Percentiles rank a stretch among this genome's conserved stretches.
These are phyloP conservation scores for Columba guinea DNA, from an alignment of 2,797 vertebrate genomes.

Conservation along the genomic window DNA sequence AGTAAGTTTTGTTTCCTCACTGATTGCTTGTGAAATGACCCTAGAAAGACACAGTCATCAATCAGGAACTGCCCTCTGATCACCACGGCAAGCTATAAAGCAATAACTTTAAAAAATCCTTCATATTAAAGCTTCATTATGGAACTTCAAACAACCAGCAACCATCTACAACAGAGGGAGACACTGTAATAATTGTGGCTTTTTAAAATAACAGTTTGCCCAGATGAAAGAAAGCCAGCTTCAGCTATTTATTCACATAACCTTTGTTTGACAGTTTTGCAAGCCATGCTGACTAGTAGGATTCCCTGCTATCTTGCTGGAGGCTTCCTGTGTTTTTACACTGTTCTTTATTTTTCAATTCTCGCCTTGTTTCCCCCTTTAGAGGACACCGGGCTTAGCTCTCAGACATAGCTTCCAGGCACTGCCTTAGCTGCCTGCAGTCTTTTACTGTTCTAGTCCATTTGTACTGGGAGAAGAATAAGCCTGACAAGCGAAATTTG, in stretches of 20 bases:
- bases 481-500: not conserved
- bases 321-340: not conserved
- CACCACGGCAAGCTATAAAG: not conserved
- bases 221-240: not conserved
- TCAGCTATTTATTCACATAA: not conserved
- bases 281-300: not conserved
- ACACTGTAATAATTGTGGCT: not conserved
- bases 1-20: conserved; percentile 3
- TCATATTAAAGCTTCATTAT: not conserved
- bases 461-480: not conserved
- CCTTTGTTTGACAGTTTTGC: not conserved
- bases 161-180: not conserved
- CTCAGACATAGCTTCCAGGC: not conserved
- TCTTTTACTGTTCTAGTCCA: not conserved
- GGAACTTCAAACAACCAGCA: conserved; percentile 5
- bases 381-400: not conserved
- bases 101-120: not conserved
- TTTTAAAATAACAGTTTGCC: conserved; percentile 4
- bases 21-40: conserved; percentile 8
- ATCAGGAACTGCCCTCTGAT: not conserved
- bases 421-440: not conserved
- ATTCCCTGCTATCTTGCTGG: not conserved
- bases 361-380: not conserved
- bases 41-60: not conserved
- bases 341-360: not conserved